These are phyloP conservation scores for Oscheius onirici DNA, from an alignment of 2,888 invertebrate genomes.

Conservation along the genomic window DNA sequence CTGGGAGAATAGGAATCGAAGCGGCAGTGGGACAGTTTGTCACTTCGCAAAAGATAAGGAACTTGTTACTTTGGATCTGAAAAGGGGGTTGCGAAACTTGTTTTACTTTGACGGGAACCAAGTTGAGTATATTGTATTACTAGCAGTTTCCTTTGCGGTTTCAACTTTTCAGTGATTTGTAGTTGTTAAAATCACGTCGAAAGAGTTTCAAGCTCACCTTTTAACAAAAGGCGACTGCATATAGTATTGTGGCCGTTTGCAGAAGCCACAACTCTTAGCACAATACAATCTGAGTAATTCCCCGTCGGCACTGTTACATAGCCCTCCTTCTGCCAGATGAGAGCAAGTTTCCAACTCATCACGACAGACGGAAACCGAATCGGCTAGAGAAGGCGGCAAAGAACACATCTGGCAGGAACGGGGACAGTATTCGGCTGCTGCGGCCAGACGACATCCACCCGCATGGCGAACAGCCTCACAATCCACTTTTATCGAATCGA, in stretches of 20 bases:
- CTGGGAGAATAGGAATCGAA: too few species aligned
- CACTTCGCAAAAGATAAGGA: too few species aligned
- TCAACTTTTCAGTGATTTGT: too few species aligned
- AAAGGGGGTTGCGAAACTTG: too few species aligned
- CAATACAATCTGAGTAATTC: slow-evolving; percentile 58
- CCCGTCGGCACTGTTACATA: slow-evolving; percentile 55
- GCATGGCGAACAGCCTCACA: slow-evolving; percentile 51
- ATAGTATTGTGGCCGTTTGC: slow-evolving; percentile 55
- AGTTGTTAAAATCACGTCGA: too few species aligned
- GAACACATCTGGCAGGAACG: slow-evolving; percentile 56
- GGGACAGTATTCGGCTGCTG: slow-evolving; percentile 61
- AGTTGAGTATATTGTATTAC: too few species aligned
- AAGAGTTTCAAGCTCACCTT: slow-evolving; percentile 6
- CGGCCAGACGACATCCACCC: slow-evolving; percentile 54
- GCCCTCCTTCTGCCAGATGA: slow-evolving; percentile 55
- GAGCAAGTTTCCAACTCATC: slow-evolving; percentile 60
- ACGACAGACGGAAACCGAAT: slow-evolving; percentile 48
- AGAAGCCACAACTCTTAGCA: slow-evolving; percentile 61
- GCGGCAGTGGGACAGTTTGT: too few species aligned
- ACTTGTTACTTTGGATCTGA: too few species aligned
- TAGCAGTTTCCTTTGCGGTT: too few species aligned
- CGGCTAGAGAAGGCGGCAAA: slow-evolving; percentile 41
- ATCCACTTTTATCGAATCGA: slow-evolving; percentile 61
- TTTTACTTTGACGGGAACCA: too few species aligned
- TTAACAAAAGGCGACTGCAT: slow-evolving; percentile 27